Evolutionary conservation across 2,888 invertebrate genomes (phyloP).

Genomic region (Hermodice carunculata): DNA sequence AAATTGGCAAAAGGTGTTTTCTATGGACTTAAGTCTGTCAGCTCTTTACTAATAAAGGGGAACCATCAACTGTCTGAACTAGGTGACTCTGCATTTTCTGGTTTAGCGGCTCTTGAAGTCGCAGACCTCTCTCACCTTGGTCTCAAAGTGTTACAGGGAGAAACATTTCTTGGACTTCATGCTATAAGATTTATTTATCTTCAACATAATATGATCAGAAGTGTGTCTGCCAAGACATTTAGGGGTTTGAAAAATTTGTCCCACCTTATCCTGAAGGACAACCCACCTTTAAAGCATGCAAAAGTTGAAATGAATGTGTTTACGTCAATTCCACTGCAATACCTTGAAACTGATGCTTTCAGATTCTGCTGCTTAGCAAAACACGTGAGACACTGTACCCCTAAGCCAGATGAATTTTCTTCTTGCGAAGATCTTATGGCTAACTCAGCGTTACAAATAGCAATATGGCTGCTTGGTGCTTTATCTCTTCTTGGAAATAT

Average conservation of each 20-base stretch:
- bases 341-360: conserved; percentile 51
- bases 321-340: background rate
- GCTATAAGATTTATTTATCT: background rate
- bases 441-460: conserved; percentile 35
- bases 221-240: background rate
- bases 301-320: background rate
- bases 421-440: conserved; percentile 46
- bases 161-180: background rate
- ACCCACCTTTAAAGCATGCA: no score
- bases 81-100: no score
- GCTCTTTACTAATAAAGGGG: background rate
- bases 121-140: background rate
- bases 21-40: background rate
- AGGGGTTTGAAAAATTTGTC: background rate
- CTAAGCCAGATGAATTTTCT: conserved; percentile 43
- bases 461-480: background rate
- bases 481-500: background rate
- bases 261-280: no score
- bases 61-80: background rate
- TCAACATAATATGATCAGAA: background rate
- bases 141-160: background rate
- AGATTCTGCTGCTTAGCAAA: conserved; percentile 63
- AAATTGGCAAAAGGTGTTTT: background rate
- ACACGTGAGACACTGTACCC: conserved; percentile 47
- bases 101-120: no score